These are phyloP conservation scores for Leucoraja erinaceus DNA, from an alignment of 2,113 vertebrate species.

Conservation along the genomic window DNA sequence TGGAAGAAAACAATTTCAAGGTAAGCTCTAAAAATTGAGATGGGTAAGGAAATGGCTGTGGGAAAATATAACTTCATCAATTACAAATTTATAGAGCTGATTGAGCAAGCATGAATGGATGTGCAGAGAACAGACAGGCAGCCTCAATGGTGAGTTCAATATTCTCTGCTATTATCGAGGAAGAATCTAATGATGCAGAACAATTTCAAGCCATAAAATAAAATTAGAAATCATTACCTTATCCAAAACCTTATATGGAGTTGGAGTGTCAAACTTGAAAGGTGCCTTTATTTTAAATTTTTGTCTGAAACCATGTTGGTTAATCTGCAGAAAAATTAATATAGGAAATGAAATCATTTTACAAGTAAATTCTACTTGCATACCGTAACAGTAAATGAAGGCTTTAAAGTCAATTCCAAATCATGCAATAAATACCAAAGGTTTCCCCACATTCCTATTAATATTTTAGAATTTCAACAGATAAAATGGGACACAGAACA, in stretches of 20 bases:
- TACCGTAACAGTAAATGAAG: background rate
- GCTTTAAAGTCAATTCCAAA: background rate
- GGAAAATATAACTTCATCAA: background rate
- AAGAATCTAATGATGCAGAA: background rate
- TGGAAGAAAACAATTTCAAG: background rate
- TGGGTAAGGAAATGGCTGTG: background rate
- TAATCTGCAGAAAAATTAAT: constrained; percentile 45
- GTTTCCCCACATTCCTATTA: background rate
- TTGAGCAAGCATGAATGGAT: background rate
- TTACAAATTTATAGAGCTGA: background rate
- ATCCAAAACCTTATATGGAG: constrained; percentile 54
- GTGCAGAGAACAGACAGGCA: background rate
- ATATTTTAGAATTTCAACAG: background rate
- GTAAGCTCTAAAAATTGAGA: background rate
- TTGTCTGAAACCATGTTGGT: constrained; percentile 55
- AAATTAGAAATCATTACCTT: constrained; percentile 47
- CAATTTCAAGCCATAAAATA: background rate
- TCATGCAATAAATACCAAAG: background rate
- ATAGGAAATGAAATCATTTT: background rate
- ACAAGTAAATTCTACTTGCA: background rate
- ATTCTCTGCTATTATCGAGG: background rate
- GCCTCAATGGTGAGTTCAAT: too few relatives aligned
- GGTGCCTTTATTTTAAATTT: constrained; percentile 53
- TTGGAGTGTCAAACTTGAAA: constrained; percentile 47
- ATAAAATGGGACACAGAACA: background rate